A percentile compares a stretch with the other conserved stretches of the same genome.
phyloP scores from a whole-genome alignment of 1,140 invertebrate species.

The Melanaphis sacchari region DNA sequence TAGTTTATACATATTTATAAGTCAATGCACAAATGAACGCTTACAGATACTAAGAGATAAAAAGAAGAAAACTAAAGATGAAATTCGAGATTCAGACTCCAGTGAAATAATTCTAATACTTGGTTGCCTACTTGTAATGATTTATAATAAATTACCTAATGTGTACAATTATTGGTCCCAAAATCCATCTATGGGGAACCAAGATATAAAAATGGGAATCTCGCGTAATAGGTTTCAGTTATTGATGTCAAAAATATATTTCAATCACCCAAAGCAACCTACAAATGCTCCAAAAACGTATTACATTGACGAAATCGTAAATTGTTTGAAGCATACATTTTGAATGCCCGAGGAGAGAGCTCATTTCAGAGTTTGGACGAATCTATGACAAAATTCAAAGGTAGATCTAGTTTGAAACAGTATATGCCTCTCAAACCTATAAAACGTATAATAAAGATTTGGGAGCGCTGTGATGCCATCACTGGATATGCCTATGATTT shows the following conservation, averaged over 20 bases:
- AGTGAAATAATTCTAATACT: not conserved
- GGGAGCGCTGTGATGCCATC: no score
- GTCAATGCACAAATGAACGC: not conserved
- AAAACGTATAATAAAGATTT: no score
- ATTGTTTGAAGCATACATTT: not conserved
- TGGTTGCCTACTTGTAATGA: not conserved
- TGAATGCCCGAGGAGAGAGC: not conserved
- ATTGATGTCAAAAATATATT: not conserved
- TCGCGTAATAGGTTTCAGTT: not conserved
- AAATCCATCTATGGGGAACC: not conserved
- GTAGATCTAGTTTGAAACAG: not conserved
- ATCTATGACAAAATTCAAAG: not conserved
- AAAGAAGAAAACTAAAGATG: not conserved
- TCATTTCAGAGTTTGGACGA: not conserved
- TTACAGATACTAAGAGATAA: not conserved
- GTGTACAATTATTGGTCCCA: not conserved
- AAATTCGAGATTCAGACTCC: not conserved
- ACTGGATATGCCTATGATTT: no score
- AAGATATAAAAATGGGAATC: not conserved
- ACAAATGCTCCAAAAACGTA: not conserved
- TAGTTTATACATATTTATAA: not conserved
- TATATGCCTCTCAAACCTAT: not conserved
- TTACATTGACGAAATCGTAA: not conserved
- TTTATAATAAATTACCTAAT: not conserved
- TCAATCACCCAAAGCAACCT: not conserved